These are phyloP conservation scores for Acestrorhynchus altus DNA, from an alignment of 2,797 vertebrate genomes.

Conservation along the genomic window DNA sequence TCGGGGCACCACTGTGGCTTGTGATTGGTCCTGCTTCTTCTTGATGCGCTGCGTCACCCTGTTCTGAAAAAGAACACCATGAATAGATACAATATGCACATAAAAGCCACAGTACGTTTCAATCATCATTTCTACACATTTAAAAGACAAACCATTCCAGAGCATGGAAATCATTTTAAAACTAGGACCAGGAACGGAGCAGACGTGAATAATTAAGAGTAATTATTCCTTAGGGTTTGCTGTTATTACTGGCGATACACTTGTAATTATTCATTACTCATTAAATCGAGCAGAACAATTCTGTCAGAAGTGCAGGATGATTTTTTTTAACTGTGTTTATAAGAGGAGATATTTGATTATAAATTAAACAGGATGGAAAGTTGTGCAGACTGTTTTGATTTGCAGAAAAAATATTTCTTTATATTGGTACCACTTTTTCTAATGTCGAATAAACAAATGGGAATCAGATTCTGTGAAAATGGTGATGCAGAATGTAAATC, in stretches of 20 bases:
- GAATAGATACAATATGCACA: neutral
- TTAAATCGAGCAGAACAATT: neutral
- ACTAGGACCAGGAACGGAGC: neutral
- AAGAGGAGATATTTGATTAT: neutral
- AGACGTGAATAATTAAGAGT: neutral
- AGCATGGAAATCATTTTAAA: neutral
- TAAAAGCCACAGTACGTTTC: neutral
- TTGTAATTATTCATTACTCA: neutral
- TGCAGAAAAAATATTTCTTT: neutral
- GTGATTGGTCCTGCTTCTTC: constrained; percentile 85
- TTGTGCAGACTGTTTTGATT: neutral
- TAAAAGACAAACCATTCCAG: neutral
- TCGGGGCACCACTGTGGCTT: constrained; percentile 83
- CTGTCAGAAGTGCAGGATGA: neutral
- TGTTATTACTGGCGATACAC: neutral
- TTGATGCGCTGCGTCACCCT: constrained; percentile 83
- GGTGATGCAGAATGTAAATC: neutral
- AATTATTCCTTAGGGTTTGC: neutral
- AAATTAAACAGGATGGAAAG: neutral
- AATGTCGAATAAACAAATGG: neutral
- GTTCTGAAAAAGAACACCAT: constrained; percentile 75
- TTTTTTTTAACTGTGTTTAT: neutral
- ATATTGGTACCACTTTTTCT: neutral
- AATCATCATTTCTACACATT: neutral
- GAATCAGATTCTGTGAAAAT: too few relatives aligned